Evolutionary conservation across 2,888 invertebrate genomes (phyloP), one percentile per base, ranked within the genome.

Genomic region (Carterocephalus palaemon): DNA sequence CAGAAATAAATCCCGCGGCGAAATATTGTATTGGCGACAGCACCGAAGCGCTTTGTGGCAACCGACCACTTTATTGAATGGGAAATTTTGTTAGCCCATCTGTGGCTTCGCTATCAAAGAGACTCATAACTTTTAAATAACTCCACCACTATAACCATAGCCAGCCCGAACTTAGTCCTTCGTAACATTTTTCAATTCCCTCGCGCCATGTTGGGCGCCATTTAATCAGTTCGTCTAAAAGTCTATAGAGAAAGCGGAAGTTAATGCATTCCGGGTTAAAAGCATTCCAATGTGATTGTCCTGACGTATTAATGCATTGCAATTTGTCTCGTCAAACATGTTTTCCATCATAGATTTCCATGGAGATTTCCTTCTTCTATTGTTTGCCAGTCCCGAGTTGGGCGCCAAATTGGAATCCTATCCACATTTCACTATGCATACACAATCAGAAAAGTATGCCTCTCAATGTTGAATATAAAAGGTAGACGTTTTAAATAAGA

Each of bases 1-100:
- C 40, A 41, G 42, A 55, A 53, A 60, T 57, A 56, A 56, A 58
- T 60, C 54, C 50, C 46, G 47, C 29, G 48, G 45, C 52, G 51
- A 56, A 57, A 59, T 59, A 49, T 48, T 48, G 49, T 48, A 53
- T 52, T 48, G 48, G 48, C 46, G 50, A 53, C 49, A 36, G 33
- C 36, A 12, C 22, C 15, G 9, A n/a, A n/a, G 17, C 12, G 42
- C 34, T 42, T 28, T 42, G 42, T 34, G 34, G 33, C 15, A 12
- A 10, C 28, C 42, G 20, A 12, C 34, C 36, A 29, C 36, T 43
- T 43, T 43, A 43, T 43, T 36, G 43, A 29, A 36, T 36, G 36
- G 36, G 23, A 29, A 43, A 43, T 43, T 36, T 29, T 29, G 43
- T 23, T 22, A 43, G 22, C 34, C 36, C 34, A 23, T 36, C 43